Evolutionary conservation across 92 coral and sea anemone genomes (phyloP).

Genomic region (Epizoanthus ramosus): DNA sequence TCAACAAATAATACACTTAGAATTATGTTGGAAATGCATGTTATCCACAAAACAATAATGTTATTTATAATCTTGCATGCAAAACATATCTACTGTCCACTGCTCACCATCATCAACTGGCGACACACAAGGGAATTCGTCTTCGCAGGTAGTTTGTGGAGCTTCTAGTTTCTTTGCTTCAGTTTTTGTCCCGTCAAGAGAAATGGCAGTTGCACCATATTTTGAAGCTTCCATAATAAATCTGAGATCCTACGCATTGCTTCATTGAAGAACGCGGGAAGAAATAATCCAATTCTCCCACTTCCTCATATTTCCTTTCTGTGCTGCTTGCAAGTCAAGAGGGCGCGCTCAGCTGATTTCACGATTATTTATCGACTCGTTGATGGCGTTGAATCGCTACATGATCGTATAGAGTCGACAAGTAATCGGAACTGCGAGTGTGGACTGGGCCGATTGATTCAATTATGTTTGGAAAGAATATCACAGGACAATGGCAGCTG

Average conservation of each 20-base stretch:
- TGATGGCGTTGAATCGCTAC: not conserved
- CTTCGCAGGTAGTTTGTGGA: constrained; percentile 22
- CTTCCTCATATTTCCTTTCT: not conserved
- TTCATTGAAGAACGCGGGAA: not conserved
- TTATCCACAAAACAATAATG: not conserved
- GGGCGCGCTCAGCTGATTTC: not conserved
- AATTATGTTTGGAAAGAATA: not conserved
- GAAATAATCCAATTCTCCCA: not conserved
- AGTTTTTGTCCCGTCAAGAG: constrained; percentile 9
- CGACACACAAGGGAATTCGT: constrained; percentile 71
- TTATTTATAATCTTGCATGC: not conserved
- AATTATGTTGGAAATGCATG: too few species aligned
- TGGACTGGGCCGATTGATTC: not conserved
- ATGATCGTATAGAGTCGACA: constrained; percentile 7
- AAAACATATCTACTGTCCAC: not conserved
- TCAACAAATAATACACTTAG: too few species aligned
- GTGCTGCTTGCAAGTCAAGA: not conserved
- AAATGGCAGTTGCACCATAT: constrained; percentile 31
- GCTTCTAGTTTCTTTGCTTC: not conserved
- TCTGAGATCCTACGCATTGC: not conserved
- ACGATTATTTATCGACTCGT: constrained; percentile 8
- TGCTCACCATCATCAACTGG: constrained; percentile 79
- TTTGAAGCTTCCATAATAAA: constrained; percentile 25
- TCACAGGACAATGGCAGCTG: not conserved
- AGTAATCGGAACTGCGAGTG: not conserved